These are phyloP conservation scores for Cyphomyrus plagiostoma DNA, from an alignment of 2,113 vertebrate genomes.

Conservation along the genomic window DNA sequence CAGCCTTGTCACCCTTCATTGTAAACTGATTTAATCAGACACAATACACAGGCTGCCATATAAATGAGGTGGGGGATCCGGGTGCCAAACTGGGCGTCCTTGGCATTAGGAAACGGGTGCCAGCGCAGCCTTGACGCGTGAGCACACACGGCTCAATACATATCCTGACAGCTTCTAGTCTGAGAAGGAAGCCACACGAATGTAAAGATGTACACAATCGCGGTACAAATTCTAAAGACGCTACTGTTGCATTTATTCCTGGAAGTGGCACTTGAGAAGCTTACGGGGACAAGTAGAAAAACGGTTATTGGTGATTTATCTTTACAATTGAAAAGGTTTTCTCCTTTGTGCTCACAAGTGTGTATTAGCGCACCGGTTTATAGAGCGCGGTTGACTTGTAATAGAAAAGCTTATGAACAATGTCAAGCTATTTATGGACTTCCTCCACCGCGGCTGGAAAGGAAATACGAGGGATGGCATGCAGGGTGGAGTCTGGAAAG, in stretches of 20 bases:
- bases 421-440: neutral
- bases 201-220: neutral
- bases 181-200: neutral
- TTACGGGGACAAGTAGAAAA: neutral
- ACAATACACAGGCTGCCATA: neutral
- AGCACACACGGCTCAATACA: neutral
- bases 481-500: neutral
- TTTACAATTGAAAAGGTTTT: neutral
- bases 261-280: neutral
- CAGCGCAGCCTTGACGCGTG: neutral
- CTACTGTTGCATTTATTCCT: neutral
- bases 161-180: neutral
- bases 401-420: slow-evolving; percentile 2
- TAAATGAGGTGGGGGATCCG: neutral
- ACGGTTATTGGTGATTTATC: neutral
- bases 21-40: neutral
- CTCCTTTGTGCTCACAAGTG: neutral
- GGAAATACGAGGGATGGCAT: neutral
- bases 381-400: neutral
- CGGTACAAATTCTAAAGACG: neutral
- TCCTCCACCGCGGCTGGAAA: neutral
- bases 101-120: neutral
- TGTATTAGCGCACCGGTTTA: neutral
- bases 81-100: neutral
- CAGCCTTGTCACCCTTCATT: slow-evolving; percentile 3